Evolutionary conservation across 2,888 invertebrate species (phyloP), one percentile per base, ranked within the genome.

Genomic region (Lasioglossum malachurum): DNA sequence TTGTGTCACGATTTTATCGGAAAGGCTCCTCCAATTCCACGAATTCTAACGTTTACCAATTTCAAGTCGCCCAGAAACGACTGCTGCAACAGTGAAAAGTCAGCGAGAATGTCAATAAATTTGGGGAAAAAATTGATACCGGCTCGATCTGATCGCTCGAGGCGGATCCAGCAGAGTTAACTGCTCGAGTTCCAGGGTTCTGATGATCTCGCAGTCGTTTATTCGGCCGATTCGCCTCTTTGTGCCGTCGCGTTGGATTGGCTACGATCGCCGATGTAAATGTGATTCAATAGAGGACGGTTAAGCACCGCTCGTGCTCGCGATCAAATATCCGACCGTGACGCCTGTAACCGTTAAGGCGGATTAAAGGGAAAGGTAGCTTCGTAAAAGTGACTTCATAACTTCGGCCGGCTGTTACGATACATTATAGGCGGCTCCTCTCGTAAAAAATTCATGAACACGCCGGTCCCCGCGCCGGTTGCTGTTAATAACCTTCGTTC

Each of bases 381-480:
- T 23, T 72, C 60, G 77, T 46, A 23, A 27, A 77, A 78, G 78
- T 69, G 49, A 75, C 53, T 78, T 78, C n/a, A 49, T 72, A 64
- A 64, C 77, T 77, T 60, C 38, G 27, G 23, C 23, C 27, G 60
- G 71, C 38, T 82, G 78, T 60, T 73, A 49, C 78, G 46, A 38
- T 44, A 57, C 44, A 27, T 57, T 14, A 19, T 14, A 31, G 44
- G 23, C 41, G 72, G 44, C 23, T 38, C 16, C 14, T 19, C 71
- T 81, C 81, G 78, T 49, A 78, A 82, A 81, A 82, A 49, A 78
- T 82, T 82, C 82, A 73, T 64, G 72, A 78, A 78, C 41, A 23
- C 60, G 14, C 35, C 5, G 72, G 41, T 64, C 64, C 0, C 64
- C 53, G 53, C 12, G 23, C 53, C 64, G 31, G 73, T 73, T n/a